phyloP scores from a whole-genome alignment of 2,888 invertebrate species.

The Diarsia brunnea region DNA sequence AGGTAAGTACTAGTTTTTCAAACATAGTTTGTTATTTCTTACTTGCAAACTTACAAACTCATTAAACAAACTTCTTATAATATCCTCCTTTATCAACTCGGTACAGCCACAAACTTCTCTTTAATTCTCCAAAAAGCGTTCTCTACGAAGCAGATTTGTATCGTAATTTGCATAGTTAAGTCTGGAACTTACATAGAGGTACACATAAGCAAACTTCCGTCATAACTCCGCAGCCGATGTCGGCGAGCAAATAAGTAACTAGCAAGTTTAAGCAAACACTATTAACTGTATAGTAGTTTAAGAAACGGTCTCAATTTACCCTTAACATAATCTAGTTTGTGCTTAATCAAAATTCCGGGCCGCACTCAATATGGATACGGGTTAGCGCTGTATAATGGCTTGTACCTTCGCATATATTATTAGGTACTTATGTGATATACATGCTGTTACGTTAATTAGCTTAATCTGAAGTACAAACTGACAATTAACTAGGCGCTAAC shows the following conservation, averaged over 20 bases:
- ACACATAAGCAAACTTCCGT: constrained; percentile 76
- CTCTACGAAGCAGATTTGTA: constrained; percentile 76
- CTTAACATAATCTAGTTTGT: constrained; percentile 85
- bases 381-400: constrained; percentile 74
- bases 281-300: constrained; percentile 88
- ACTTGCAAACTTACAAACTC: constrained; percentile 19
- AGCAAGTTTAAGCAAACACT: constrained; percentile 84
- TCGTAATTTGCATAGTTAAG: constrained; percentile 82
- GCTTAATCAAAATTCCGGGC: constrained; percentile 88
- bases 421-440: constrained; percentile 66
- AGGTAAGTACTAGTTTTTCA: not conserved
- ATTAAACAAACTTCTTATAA: constrained; percentile 42
- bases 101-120: constrained; percentile 47
- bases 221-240: constrained; percentile 83
- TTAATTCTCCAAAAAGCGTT: constrained; percentile 68
- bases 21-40: not conserved
- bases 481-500: constrained; percentile 67
- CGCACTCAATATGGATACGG: constrained; percentile 80
- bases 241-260: constrained; percentile 85
- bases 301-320: constrained; percentile 86
- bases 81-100: constrained; percentile 61
- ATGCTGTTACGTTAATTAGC: constrained; percentile 66
- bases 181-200: constrained; percentile 75
- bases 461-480: constrained; percentile 64
- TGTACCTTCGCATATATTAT: constrained; percentile 78